These are phyloP conservation scores for Grus americana DNA, from an alignment of 2,113 vertebrate genomes.

Conservation along the genomic window DNA sequence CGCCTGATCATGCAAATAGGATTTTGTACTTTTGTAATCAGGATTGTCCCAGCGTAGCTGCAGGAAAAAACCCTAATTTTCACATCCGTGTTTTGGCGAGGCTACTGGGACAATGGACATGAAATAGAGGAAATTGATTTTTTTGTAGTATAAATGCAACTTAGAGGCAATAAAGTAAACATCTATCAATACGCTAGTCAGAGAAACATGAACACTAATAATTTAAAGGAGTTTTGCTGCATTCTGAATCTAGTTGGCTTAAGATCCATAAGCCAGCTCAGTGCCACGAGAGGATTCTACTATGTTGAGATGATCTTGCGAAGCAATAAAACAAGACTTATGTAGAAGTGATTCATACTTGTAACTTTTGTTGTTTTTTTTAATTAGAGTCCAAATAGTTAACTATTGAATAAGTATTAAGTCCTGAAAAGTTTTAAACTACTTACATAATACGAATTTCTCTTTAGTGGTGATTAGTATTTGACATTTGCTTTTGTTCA, in stretches of 20 bases:
- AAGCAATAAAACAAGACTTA: not conserved
- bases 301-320: not conserved
- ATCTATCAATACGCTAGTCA: not conserved
- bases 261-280: not conserved
- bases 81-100: fast-evolving
- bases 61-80: not conserved
- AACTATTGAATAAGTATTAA: not conserved
- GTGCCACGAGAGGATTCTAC: not conserved
- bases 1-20: not conserved
- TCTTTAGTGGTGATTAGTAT: not conserved
- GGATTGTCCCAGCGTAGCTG: not conserved
- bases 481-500: not conserved
- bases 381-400: not conserved
- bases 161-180: not conserved
- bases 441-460: not conserved
- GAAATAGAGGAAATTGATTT: not conserved
- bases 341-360: not conserved
- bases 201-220: not conserved
- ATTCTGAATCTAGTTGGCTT: not conserved
- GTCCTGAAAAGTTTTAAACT: not conserved
- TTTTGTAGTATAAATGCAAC: not conserved
- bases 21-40: not conserved
- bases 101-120: fast-evolving
- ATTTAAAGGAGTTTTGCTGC: not conserved
- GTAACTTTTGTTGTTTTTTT: not conserved